Conservation (phyloP, 2,888 invertebrate species). For the Coecobrya sp. region DNA sequence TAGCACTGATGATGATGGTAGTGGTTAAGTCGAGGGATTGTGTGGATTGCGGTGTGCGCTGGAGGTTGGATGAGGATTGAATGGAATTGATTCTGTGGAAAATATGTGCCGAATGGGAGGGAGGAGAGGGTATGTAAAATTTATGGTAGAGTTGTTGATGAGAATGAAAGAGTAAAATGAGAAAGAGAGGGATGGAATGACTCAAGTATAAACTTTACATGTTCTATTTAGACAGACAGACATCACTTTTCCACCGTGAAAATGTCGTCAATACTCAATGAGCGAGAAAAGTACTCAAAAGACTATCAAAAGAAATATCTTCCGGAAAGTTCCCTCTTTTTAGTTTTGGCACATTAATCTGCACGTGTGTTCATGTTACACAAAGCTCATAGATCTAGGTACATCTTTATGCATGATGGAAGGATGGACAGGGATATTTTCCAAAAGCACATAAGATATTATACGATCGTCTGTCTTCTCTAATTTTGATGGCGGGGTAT, state of each 20-base stretch:
- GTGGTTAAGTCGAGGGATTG: not conserved
- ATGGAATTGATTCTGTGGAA: constrained; percentile 47
- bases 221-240: constrained; percentile 15
- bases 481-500: not conserved
- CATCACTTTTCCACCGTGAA: constrained; percentile 23
- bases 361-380: constrained; percentile 7
- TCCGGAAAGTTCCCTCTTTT: not conserved
- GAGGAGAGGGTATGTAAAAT: constrained; percentile 49
- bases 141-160: constrained; percentile 14
- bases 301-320: constrained; percentile 49
- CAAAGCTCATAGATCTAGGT: not conserved
- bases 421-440: not conserved
- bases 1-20: not conserved
- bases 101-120: not conserved
- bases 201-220: constrained; percentile 15
- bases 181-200: not conserved
- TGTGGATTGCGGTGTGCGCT: not conserved
- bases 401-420: not conserved
- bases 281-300: constrained; percentile 23
- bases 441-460: not conserved
- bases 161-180: not conserved
- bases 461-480: not conserved
- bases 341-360: constrained; percentile 9
- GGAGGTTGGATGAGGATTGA: constrained; percentile 1
- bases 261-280: constrained; percentile 40